Percentiles rank a stretch among this genome's conserved stretches.
Evolutionary conservation across 30 jellyfish, hydroid and myxozoan genomes (phyloP).

Genomic region (Hydractinia symbiolongicarpus): DNA sequence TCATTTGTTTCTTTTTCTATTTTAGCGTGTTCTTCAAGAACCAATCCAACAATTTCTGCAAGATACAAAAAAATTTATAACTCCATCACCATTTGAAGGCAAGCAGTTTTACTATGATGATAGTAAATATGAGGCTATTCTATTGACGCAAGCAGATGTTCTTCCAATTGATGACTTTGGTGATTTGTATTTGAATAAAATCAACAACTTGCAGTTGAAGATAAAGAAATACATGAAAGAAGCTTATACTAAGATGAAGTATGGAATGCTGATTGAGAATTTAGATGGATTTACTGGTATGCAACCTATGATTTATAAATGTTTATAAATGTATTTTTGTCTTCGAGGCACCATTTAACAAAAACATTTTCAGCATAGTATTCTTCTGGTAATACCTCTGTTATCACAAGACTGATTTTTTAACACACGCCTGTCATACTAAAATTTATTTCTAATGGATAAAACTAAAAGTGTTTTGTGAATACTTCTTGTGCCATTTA

Average conservation of each 20-base stretch:
- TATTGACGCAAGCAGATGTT: neutral
- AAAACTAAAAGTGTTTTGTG: too few relatives aligned
- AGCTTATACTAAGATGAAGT: neutral
- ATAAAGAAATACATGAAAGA: conserved; percentile 18
- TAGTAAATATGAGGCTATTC: neutral
- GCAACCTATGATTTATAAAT: neutral
- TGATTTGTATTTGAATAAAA: neutral
- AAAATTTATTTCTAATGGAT: too few relatives aligned
- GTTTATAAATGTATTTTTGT: neutral
- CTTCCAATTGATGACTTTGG: conserved; percentile 7
- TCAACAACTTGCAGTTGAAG: neutral
- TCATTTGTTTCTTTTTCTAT: neutral
- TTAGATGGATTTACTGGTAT: conserved; percentile 77
- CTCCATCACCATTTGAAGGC: neutral
- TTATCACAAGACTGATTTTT: too few relatives aligned
- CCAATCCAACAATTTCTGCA: conserved; percentile 25
- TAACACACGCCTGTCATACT: too few relatives aligned
- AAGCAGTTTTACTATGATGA: neutral
- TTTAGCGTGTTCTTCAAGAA: conserved; percentile 15
- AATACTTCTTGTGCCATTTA: too few relatives aligned
- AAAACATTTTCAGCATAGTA: too few relatives aligned
- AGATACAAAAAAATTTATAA: conserved; percentile 3
- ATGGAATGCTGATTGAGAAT: conserved; percentile 23
- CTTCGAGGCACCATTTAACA: too few relatives aligned
- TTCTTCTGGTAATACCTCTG: too few relatives aligned